These are phyloP conservation scores for Andricus quercusramuli DNA, from an alignment of 2,888 invertebrate genomes.

Conservation along the genomic window DNA sequence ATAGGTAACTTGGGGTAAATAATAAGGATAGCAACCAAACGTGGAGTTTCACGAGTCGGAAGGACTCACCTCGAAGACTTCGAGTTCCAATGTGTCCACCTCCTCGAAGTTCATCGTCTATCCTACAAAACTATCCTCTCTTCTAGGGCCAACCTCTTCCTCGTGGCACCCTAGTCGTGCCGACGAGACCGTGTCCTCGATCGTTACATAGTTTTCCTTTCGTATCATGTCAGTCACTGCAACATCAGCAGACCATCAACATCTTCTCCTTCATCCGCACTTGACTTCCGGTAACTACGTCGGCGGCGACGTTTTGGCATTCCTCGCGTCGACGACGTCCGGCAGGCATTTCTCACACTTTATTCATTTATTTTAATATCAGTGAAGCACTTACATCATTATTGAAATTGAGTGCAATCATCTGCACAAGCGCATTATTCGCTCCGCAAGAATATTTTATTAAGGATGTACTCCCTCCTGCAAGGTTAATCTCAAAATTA, in stretches of 20 bases:
- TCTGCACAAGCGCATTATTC: not conserved
- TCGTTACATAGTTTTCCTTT: slow-evolving; percentile 66
- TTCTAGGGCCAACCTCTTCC: slow-evolving; percentile 71
- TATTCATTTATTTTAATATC: not conserved
- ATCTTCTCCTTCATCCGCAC: not conserved
- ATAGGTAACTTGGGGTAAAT: not conserved
- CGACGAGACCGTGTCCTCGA: slow-evolving; percentile 65
- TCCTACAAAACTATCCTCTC: slow-evolving; percentile 70
- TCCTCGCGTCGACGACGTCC: not conserved
- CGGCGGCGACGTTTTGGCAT: slow-evolving; percentile 34
- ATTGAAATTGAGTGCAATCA: not conserved
- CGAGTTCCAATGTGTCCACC: slow-evolving; percentile 77
- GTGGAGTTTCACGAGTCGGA: not conserved
- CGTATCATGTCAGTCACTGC: slow-evolving; percentile 50
- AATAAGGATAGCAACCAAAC: slow-evolving; percentile 11
- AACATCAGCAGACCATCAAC: slow-evolving; percentile 44
- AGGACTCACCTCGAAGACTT: slow-evolving; percentile 77
- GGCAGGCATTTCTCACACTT: slow-evolving; percentile 21
- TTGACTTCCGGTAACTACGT: slow-evolving; percentile 14
- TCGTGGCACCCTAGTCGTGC: slow-evolving; percentile 69
- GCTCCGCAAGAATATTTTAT: not conserved
- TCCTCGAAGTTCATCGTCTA: slow-evolving; percentile 75
- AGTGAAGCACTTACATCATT: not conserved
- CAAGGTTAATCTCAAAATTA: not conserved
- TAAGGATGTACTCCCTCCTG: not conserved